These are phyloP conservation scores for Actenoides lindsayi DNA, from an alignment of 2,113 vertebrate species.

Conservation along the genomic window DNA sequence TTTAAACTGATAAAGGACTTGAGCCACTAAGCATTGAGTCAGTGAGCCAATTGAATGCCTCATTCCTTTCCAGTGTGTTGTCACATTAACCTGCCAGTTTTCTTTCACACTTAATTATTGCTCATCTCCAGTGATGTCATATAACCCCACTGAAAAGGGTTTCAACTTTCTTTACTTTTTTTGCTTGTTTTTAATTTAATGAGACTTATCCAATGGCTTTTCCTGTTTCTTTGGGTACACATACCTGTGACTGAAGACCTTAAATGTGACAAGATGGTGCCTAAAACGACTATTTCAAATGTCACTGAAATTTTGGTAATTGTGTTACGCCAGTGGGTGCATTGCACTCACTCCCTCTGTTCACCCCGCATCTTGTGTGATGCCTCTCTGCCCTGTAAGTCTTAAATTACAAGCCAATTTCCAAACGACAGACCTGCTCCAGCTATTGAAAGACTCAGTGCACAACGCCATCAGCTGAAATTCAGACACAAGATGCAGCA, in stretches of 20 bases:
- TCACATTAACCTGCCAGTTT: neutral
- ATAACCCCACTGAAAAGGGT: neutral
- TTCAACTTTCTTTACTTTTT: neutral
- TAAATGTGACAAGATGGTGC: neutral
- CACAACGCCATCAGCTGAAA: neutral
- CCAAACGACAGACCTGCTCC: neutral
- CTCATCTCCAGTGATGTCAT: neutral
- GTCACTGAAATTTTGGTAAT: neutral
- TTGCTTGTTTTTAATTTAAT: neutral
- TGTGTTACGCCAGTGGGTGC: neutral
- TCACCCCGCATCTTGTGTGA: neutral
- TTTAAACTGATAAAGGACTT: neutral
- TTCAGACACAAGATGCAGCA: neutral
- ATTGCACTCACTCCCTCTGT: neutral
- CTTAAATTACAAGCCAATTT: neutral
- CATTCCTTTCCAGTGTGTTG: neutral
- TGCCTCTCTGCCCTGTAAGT: neutral
- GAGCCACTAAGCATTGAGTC: neutral
- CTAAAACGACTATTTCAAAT: slow-evolving; percentile 12
- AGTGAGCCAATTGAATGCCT: neutral
- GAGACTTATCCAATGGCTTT: neutral
- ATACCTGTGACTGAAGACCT: neutral
- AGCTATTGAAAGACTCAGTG: neutral
- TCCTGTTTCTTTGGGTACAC: neutral
- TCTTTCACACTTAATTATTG: neutral